Conservation (phyloP, 2,797 vertebrate genomes). For the Clamator glandarius region DNA sequence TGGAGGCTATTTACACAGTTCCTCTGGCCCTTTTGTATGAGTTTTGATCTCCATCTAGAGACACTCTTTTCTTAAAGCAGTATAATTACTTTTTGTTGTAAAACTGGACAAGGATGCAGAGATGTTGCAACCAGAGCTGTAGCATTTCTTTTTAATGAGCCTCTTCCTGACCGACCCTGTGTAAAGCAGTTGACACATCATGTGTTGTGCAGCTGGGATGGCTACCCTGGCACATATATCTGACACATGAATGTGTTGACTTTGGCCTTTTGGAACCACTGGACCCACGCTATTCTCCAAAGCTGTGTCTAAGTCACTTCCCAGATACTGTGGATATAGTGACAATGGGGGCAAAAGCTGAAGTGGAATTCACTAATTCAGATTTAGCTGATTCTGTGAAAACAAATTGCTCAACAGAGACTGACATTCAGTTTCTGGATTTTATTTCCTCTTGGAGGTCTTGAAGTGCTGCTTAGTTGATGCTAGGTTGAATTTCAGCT, state of each 20-base stretch:
- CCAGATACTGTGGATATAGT: conserved; percentile 38
- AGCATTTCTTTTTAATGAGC: conserved; percentile 74
- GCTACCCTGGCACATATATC: conserved; percentile 45
- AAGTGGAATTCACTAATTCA: conserved; percentile 29
- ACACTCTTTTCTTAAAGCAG: conserved; percentile 57
- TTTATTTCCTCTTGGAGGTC: conserved; percentile 52
- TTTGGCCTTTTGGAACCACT: conserved; percentile 61
- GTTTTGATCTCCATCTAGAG: conserved; percentile 13
- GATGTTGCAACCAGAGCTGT: conserved; percentile 71
- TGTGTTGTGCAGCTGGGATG: conserved; percentile 70
- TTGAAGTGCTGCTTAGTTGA: neutral
- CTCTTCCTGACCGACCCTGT: conserved; percentile 70
- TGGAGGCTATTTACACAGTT: neutral
- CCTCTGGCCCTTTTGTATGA: neutral
- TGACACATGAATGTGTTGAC: conserved; percentile 57
- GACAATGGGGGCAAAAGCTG: neutral
- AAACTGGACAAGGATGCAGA: conserved; percentile 65
- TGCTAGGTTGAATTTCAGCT: neutral
- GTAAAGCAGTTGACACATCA: conserved; percentile 70
- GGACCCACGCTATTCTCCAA: conserved; percentile 38
- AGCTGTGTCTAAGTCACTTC: conserved; percentile 34
- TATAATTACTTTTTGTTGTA: conserved; percentile 4
- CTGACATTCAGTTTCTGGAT: conserved; percentile 53
- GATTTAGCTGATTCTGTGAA: conserved; percentile 17
- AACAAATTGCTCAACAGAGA: conserved; percentile 13